A percentile compares a stretch with the other conserved stretches of the same genome.
Conservation (phyloP, 1,140 invertebrate genomes). For the Bombus impatiens region DNA sequence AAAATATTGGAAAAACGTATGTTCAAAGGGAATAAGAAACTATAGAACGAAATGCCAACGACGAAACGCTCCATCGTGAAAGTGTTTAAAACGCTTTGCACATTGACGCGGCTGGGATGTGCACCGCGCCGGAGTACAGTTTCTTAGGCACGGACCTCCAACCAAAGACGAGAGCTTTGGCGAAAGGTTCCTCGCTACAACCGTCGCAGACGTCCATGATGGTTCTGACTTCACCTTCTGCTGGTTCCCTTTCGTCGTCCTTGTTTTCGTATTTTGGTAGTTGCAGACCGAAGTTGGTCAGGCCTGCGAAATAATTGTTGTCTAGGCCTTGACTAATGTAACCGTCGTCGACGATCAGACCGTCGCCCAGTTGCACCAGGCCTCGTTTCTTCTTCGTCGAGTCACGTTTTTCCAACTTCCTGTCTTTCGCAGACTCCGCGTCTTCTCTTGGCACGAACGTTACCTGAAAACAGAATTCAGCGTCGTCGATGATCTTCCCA, state of each 20-base stretch:
- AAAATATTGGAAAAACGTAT: too few relatives aligned
- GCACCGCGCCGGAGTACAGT: slow-evolving; percentile 88
- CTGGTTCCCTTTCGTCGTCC: slow-evolving; percentile 89
- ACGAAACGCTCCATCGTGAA: too few relatives aligned
- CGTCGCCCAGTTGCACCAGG: slow-evolving; percentile 85
- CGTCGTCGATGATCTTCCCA: too few relatives aligned
- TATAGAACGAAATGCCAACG: too few relatives aligned
- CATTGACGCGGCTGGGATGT: slow-evolving; percentile 85
- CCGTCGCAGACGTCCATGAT: slow-evolving; percentile 90
- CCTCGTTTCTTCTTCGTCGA: slow-evolving; percentile 83
- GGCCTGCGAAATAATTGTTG: slow-evolving; percentile 82
- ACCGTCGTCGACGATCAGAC: slow-evolving; percentile 86
- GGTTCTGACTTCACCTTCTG: slow-evolving; percentile 90
- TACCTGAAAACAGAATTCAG: slow-evolving; percentile 49
- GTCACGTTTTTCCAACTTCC: slow-evolving; percentile 61
- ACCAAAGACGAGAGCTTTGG: slow-evolving; percentile 88
- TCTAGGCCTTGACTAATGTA: slow-evolving; percentile 75
- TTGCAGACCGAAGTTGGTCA: slow-evolving; percentile 87
- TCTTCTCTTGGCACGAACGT: slow-evolving; percentile 53
- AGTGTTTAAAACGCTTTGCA: slow-evolving; percentile 86
- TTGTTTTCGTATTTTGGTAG: slow-evolving; percentile 81
- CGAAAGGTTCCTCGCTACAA: slow-evolving; percentile 89
- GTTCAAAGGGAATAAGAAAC: too few relatives aligned
- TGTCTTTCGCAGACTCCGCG: slow-evolving; percentile 13
- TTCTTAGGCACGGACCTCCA: slow-evolving; percentile 90